phyloP scores from a whole-genome alignment of 2,888 invertebrate genomes.

The Xestia xanthographa region DNA sequence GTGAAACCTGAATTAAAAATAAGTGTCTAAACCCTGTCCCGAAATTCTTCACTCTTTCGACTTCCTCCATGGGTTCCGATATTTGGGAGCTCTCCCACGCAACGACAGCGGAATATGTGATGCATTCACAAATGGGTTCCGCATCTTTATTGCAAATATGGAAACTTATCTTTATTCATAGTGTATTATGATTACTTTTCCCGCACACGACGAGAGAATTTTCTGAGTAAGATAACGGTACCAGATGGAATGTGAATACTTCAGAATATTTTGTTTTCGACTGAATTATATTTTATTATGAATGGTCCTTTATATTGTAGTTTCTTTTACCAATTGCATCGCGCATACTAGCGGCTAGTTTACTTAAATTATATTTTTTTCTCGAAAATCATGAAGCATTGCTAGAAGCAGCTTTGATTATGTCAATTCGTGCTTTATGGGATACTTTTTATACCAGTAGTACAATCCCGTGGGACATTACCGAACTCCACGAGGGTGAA shows the following conservation, averaged over 20 bases:
- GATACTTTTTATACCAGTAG: no score
- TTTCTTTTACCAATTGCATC: neutral
- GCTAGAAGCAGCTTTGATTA: neutral
- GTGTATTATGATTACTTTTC: slow-evolving; percentile 27
- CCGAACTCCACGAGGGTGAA: no score
- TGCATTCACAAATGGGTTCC: slow-evolving; percentile 52
- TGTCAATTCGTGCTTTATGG: neutral
- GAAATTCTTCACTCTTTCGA: slow-evolving; percentile 64
- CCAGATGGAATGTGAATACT: neutral
- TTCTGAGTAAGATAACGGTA: slow-evolving; percentile 14
- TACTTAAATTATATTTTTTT: neutral
- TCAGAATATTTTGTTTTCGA: neutral
- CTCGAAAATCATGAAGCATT: neutral
- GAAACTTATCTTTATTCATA: slow-evolving; percentile 51
- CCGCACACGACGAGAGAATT: slow-evolving; percentile 23
- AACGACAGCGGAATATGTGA: slow-evolving; percentile 19
- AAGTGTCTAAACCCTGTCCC: slow-evolving; percentile 22
- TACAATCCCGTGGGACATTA: no score
- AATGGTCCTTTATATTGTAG: neutral
- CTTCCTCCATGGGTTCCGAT: slow-evolving; percentile 69
- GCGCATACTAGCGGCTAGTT: neutral
- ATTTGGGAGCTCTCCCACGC: slow-evolving; percentile 70
- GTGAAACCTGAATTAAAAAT: slow-evolving; percentile 17
- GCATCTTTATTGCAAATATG: slow-evolving; percentile 40
- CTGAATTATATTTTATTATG: neutral